Conservation (phyloP, 2,888 invertebrate species). For the Dynastes tityus region DNA sequence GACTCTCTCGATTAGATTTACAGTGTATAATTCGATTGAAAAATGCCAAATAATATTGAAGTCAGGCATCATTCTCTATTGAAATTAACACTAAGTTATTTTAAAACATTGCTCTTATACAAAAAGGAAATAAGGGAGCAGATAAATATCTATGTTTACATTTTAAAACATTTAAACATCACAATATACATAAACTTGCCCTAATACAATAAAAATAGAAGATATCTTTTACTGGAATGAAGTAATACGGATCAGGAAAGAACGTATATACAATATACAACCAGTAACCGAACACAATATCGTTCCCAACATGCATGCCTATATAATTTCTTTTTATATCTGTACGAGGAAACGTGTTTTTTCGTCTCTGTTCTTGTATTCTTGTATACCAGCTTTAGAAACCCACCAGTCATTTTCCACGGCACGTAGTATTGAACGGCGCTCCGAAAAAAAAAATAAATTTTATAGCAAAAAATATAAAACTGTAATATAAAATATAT, state of each 20-base stretch:
- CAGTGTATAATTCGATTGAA: too few relatives aligned
- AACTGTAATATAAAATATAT: conserved; percentile 49
- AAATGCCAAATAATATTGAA: too few relatives aligned
- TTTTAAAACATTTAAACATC: too few relatives aligned
- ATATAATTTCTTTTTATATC: conserved; percentile 38
- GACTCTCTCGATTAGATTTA: too few relatives aligned
- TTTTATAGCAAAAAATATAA: conserved; percentile 50
- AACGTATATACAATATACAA: background rate
- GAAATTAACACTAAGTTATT: too few relatives aligned
- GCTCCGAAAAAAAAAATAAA: conserved; percentile 39
- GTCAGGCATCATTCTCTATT: too few relatives aligned
- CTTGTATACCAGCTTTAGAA: conserved; percentile 10
- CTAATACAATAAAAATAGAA: background rate
- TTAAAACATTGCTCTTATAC: too few relatives aligned
- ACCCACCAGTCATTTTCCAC: background rate
- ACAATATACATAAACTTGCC: too few relatives aligned
- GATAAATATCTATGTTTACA: too few relatives aligned
- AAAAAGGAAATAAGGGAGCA: too few relatives aligned
- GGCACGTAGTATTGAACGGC: conserved; percentile 26
- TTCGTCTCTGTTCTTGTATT: background rate
- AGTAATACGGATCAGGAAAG: conserved; percentile 2
- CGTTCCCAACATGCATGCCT: conserved; percentile 7
- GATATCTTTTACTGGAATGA: background rate
- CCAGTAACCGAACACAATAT: conserved; percentile 33
- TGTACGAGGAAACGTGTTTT: background rate